Conservation (phyloP, 2,113 vertebrate species). For the Octodon degus region DNA sequence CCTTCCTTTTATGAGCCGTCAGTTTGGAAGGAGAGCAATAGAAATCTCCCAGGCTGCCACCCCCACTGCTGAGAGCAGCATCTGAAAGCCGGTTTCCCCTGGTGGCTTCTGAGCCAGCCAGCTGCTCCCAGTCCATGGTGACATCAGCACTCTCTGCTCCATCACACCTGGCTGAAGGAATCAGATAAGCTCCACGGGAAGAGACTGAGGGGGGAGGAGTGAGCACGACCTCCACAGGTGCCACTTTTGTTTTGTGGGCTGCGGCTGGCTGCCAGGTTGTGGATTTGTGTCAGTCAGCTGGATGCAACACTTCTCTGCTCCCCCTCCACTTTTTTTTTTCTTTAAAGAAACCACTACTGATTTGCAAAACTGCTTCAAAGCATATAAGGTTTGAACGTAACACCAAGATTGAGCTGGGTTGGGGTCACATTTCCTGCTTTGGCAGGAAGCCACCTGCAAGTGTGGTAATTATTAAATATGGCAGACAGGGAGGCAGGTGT, state of each 20-base stretch:
- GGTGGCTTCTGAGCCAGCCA: conserved; percentile 33
- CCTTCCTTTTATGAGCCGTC: neutral
- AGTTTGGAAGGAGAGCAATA: conserved; percentile 48
- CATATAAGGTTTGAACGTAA: conserved; percentile 72
- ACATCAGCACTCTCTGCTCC: conserved; percentile 73
- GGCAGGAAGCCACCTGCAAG: neutral
- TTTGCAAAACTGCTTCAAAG: conserved; percentile 73
- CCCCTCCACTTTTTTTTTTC: conserved; percentile 60
- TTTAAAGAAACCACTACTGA: conserved; percentile 78
- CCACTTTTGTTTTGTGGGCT: conserved; percentile 80
- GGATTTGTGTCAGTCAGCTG: conserved; percentile 75
- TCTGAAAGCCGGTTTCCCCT: conserved; percentile 43
- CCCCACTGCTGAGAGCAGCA: neutral
- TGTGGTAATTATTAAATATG: neutral
- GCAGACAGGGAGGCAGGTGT: neutral
- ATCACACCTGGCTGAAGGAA: conserved; percentile 81
- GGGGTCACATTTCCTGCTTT: neutral
- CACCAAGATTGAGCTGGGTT: conserved; percentile 42
- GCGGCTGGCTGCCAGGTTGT: conserved; percentile 69
- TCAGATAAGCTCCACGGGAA: conserved; percentile 79
- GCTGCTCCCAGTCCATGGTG: conserved; percentile 64
- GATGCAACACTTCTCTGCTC: conserved; percentile 73
- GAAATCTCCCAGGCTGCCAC: neutral
- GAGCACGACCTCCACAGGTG: conserved; percentile 80
- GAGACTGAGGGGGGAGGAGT: conserved; percentile 75